phyloP scores from a whole-genome alignment of 2,113 vertebrate genomes.

The Dipodomys ordii region DNA sequence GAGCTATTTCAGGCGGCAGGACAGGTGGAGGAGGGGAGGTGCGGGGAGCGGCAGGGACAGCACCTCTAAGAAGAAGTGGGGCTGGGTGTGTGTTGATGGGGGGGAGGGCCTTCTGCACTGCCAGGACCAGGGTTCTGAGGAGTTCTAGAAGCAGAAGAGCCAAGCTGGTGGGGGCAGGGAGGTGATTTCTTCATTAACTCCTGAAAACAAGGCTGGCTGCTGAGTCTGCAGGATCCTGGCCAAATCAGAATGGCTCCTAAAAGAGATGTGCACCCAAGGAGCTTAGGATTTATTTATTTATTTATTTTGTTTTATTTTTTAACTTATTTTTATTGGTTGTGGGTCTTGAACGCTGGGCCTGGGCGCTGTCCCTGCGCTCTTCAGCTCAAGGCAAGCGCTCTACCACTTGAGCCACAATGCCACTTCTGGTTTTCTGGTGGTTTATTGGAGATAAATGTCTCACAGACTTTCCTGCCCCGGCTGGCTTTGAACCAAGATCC shows the following conservation, averaged over 20 bases:
- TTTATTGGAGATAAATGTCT: no score
- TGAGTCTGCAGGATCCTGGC: neutral
- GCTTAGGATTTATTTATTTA: neutral
- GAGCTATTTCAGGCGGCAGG: constrained; percentile 18
- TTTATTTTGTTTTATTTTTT: no score
- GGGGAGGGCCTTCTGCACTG: neutral
- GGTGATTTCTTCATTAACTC: neutral
- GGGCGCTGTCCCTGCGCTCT: no score
- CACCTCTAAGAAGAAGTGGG: neutral
- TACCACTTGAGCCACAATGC: no score
- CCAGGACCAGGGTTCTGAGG: neutral
- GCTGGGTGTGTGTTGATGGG: neutral
- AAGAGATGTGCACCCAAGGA: neutral
- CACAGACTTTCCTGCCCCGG: no score
- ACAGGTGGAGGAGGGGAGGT: neutral
- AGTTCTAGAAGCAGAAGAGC: neutral
- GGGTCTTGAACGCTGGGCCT: no score
- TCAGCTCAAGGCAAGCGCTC: no score
- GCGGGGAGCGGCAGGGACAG: neutral
- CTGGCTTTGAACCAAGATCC: no score
- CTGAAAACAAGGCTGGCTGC: neutral
- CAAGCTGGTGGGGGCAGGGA: no score
- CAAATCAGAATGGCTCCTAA: neutral
- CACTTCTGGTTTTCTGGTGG: no score
- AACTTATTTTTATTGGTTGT: no score